Conservation (phyloP, 2,888 invertebrate genomes). For the Thereva unica region DNA sequence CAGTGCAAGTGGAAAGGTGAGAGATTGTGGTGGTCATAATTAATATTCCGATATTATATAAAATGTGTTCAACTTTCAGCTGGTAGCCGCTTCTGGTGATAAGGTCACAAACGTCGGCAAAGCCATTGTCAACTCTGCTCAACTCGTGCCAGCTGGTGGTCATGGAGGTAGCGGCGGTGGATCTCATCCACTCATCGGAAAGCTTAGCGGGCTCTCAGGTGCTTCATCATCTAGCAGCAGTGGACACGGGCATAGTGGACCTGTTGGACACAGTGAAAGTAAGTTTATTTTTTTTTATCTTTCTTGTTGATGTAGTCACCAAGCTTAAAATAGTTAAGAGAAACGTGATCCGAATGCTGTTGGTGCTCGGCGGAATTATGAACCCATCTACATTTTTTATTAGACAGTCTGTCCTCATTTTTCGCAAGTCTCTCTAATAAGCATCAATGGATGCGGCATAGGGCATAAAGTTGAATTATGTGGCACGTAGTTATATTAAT, state of each 20-base stretch:
- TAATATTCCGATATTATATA: neutral
- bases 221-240: conserved; percentile 20
- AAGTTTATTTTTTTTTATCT: conserved; percentile 46
- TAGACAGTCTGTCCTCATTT: too few relatives aligned
- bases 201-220: neutral
- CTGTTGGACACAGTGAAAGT: conserved; percentile 55
- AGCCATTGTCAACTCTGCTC: conserved; percentile 76
- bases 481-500: too few relatives aligned
- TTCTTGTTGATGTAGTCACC: too few relatives aligned
- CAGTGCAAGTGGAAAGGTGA: conserved; percentile 64
- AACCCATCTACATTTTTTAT: too few relatives aligned
- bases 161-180: neutral
- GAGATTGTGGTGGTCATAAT: conserved; percentile 4
- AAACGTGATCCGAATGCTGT: too few relatives aligned
- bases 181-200: conserved; percentile 49
- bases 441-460: too few relatives aligned
- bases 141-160: conserved; percentile 61
- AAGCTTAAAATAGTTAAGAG: too few relatives aligned
- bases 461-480: too few relatives aligned
- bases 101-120: conserved; percentile 79
- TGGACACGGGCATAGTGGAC: conserved; percentile 40
- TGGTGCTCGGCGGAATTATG: too few relatives aligned
- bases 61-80: conserved; percentile 52
- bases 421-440: too few relatives aligned
- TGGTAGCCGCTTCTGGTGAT: conserved; percentile 77